A percentile compares a stretch with the other conserved stretches of the same genome.
These are phyloP conservation scores for Sarcophaga variegata DNA, from an alignment of 2,888 invertebrate species.

Conservation along the genomic window DNA sequence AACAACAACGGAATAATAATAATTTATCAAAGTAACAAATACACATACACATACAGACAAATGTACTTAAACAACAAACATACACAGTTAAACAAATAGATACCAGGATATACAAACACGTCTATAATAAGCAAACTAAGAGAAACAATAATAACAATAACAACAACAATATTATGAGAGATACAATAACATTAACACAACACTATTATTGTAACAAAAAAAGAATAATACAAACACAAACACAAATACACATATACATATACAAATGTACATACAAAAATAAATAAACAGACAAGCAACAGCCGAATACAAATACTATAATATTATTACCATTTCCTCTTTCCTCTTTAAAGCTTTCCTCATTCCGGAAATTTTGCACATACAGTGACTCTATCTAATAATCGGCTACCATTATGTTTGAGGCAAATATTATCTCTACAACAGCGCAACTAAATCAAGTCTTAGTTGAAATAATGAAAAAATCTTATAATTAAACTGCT, in stretches of 20 bases:
- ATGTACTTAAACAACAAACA: neutral
- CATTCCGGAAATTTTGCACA: too few species aligned
- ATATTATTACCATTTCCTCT: neutral
- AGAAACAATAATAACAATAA: neutral
- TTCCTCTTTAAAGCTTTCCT: neutral
- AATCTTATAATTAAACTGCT: too few species aligned
- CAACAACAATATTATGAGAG: neutral
- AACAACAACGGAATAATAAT: slow-evolving; percentile 48
- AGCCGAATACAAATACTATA: neutral
- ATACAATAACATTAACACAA: too few species aligned
- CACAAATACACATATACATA: neutral
- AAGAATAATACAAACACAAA: neutral
- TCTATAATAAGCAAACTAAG: neutral
- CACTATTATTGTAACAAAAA: slow-evolving; percentile 2
- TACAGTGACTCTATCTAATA: too few species aligned
- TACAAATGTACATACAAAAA: neutral
- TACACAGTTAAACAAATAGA: neutral
- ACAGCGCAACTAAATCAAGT: too few species aligned
- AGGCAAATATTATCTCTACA: too few species aligned
- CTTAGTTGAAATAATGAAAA: too few species aligned
- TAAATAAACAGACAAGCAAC: neutral
- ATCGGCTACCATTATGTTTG: too few species aligned
- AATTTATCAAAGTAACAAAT: slow-evolving; percentile 35
- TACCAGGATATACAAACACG: neutral
- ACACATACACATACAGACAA: neutral